phyloP scores from a whole-genome alignment of 2,797 vertebrate genomes.

The Xiphorhynchus erythropygius region DNA sequence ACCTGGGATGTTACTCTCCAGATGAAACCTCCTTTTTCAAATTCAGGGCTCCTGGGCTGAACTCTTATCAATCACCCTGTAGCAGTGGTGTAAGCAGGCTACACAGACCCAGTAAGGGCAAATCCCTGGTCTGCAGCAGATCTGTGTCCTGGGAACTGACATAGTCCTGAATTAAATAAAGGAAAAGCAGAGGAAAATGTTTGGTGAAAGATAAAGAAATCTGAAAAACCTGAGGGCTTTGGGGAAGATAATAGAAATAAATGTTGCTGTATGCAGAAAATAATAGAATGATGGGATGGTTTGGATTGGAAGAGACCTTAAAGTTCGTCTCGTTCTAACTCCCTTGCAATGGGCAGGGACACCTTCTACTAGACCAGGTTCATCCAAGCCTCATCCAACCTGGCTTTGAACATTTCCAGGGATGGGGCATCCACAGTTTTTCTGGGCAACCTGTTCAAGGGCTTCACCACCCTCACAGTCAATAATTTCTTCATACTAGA shows the following conservation, averaged over 20 bases:
- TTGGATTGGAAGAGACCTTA: background rate
- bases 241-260: background rate
- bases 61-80: background rate
- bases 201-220: background rate
- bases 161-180: background rate
- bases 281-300: accelerated
- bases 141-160: background rate
- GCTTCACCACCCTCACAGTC: accelerated
- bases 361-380: background rate
- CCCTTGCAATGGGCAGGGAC: background rate
- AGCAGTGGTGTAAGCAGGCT: background rate
- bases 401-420: accelerated
- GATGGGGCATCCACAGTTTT: background rate
- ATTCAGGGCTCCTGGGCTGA: background rate
- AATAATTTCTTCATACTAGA: background rate
- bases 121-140: background rate
- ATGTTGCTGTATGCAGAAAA: background rate
- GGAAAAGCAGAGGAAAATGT: background rate
- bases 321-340: background rate
- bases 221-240: background rate
- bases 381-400: background rate
- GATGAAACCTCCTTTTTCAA: background rate
- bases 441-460: accelerated
- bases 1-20: background rate
- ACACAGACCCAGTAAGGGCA: background rate